Conservation (phyloP, 2,797 vertebrate species). For the Centroberyx gerrardi region DNA sequence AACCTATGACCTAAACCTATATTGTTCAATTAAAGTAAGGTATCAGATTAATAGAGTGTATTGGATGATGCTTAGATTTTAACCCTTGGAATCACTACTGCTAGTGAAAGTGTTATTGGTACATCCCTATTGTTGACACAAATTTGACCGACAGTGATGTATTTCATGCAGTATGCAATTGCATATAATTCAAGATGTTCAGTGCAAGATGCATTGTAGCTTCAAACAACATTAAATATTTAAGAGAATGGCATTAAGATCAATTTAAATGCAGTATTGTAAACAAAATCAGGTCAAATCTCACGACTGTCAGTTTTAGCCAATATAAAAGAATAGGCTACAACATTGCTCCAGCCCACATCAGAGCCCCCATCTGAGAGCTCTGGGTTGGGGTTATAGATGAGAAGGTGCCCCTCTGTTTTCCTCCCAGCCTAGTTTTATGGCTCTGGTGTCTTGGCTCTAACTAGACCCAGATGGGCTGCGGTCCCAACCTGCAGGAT, state of each 20-base stretch:
- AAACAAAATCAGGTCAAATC: constrained; percentile 44
- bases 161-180: constrained; percentile 2
- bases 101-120: too few relatives aligned
- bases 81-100: too few relatives aligned
- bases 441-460: constrained; percentile 66
- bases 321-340: constrained; percentile 8
- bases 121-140: too few relatives aligned
- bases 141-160: not conserved
- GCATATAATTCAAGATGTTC: not conserved
- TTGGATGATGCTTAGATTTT: not conserved
- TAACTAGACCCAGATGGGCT: constrained; percentile 81
- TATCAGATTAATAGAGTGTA: not conserved
- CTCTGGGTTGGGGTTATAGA: constrained; percentile 60
- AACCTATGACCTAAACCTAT: not conserved
- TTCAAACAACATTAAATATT: constrained; percentile 7
- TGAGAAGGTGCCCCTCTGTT: constrained; percentile 74
- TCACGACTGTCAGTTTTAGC: constrained; percentile 49
- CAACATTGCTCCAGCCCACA: constrained; percentile 62
- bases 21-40: not conserved
- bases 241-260: constrained; percentile 4
- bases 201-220: not conserved
- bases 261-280: constrained; percentile 31
- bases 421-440: constrained; percentile 69
- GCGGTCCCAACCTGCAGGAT: constrained; percentile 80
- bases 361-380: constrained; percentile 63